Base-by-base conservation (phyloP, 2,113 vertebrate species). In the Alaudala cheleensis region DNA sequence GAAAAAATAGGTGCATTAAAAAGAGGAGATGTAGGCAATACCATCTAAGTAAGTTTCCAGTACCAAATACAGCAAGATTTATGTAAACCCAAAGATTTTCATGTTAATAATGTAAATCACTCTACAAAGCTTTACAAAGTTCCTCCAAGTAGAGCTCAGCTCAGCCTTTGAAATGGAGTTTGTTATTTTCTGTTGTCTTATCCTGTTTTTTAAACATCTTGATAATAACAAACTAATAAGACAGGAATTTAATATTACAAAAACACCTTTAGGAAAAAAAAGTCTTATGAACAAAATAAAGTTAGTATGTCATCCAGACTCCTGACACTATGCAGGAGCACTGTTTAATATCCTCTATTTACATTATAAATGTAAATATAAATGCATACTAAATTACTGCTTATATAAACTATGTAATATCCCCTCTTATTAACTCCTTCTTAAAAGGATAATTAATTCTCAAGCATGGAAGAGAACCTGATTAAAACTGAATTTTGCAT, bases 401-500 rank as follows among this genome's bases (percentile, higher is more conserved):
- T 95, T 93, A 83, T 86, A 88, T 94, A 92, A 97, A 92, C 82
- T 73, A 44, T 77, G 56, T 70, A 92, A 92, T 58, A 95, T 15
- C 47, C 51, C 78, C 67, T 86, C 69, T 72, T 79, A 89, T 62
- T 92, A 94, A 92, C 67, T 66, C 53, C 83, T 95, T 47, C 66
- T 95, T 88, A 92, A 86, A 90, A 80, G 58, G 39, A 74, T 93
- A 93, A 97, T 92, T 93, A 88, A 90, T 86, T 83, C 80, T 92
- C 33, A 92, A 86, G 92, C 60, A 90, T 69, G 34, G 81, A 88
- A 62, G 53, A 77, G 57, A 90, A 91, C 40, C 37, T 94, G 92
- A 95, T 96, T 94, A 96, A 87, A 79, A 37, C 49, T 76, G 66
- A 76, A 44, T 96, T 94, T 76, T 88, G 83, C 86, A 65, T 83